Base-by-base conservation (phyloP, 2,888 invertebrate species). In the Pediacus dermestoides region DNA sequence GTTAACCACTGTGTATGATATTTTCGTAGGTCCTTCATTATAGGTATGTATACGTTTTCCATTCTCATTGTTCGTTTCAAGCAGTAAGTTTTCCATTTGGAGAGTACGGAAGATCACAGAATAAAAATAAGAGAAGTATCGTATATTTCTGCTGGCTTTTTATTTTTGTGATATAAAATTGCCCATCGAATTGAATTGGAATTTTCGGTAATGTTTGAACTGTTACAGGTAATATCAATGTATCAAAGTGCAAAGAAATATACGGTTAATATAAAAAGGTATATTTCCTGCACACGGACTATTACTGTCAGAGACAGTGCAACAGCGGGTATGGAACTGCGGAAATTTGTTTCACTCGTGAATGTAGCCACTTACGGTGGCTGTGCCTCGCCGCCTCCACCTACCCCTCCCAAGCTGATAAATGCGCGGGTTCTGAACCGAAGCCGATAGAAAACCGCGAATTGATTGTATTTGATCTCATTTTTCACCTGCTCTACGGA, bases 271-370 rank as follows among this genome's bases (percentile, higher is more conserved):
- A 42, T 41, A 50, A 52, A 51, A 58, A 60, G 54, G 53, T 54
- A 50, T 57, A 58, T 60, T 57, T 57, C 57, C 53, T 44, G 49
- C 52, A 44, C 46, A 51, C 46, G 50, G 53, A 53, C 60, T 58
- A 60, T 63, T 63, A 61, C 55, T 57, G 61, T 60, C 61, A 57
- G 52, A 52, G 52, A 56, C 60, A 60, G 48, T 49, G 54, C 47
- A 50, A 34, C 42, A 42, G 42, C n/a, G n/a, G n/a, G n/a, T 38
- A 40, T 44, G 44, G 50, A 49, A 56, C 49, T 42, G 47, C 53
- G 56, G 54, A 59, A 61, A 60, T 61, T 58, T 56, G 60, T 60
- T 60, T 53, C 55, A 52, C 52, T 50, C 49, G 39, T 38, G 45
- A 49, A 48, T 48, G 48, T 46, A 44, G 21, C 6, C 21, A 18